Evolutionary conservation across 2,797 vertebrate species (phyloP).

Genomic region (Trachurus trachurus): DNA sequence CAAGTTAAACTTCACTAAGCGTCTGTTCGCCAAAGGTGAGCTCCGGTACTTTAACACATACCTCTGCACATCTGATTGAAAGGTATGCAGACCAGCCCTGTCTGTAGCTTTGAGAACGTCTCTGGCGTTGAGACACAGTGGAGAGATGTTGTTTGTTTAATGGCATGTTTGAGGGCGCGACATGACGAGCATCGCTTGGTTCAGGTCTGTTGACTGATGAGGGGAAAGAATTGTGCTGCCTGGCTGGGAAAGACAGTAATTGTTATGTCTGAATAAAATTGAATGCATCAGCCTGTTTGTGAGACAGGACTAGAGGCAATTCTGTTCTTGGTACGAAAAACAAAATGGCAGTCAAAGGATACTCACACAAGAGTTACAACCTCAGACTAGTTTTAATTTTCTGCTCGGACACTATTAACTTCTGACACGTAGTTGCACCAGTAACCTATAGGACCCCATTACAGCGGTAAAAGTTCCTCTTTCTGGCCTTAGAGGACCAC

Average conservation of each 20-base stretch:
- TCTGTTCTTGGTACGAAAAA: constrained; percentile 3
- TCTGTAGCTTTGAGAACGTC: not conserved
- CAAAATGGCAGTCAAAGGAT: not conserved
- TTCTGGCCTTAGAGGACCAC: constrained; percentile 27
- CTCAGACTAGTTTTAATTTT: constrained; percentile 5
- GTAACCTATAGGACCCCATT: not conserved
- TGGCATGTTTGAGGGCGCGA: not conserved
- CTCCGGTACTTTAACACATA: not conserved
- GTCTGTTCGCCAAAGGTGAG: not conserved
- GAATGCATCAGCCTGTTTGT: not conserved
- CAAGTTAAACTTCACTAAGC: no score
- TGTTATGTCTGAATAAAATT: not conserved
- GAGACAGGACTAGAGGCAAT: constrained; percentile 5
- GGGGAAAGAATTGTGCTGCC: constrained; percentile 4
- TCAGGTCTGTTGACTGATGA: constrained; percentile 22
- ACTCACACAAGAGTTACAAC: constrained; percentile 5
- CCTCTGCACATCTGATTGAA: not conserved
- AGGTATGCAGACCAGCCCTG: not conserved
- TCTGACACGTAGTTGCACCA: constrained; percentile 1
- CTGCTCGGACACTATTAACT: constrained; percentile 8
- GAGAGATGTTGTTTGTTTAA: not conserved
- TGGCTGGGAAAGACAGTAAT: not conserved
- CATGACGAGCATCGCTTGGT: constrained; percentile 12
- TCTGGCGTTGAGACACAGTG: not conserved
- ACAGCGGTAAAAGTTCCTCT: not conserved